These are phyloP conservation scores for Ectemnius cavifrons DNA, from an alignment of 2,888 invertebrate genomes.

Conservation along the genomic window DNA sequence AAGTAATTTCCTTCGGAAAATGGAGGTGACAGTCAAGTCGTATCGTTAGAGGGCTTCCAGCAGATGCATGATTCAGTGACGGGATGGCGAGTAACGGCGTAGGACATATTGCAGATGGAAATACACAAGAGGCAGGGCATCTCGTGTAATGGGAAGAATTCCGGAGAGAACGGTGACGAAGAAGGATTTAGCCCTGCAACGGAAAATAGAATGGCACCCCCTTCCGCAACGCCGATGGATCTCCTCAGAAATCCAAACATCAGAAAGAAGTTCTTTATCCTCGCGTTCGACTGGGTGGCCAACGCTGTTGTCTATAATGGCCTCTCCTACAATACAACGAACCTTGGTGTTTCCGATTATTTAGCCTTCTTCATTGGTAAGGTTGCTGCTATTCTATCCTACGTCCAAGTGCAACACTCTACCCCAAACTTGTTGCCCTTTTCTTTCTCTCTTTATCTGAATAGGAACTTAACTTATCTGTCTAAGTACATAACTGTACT, in stretches of 20 bases:
- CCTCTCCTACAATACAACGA: conserved; percentile 83
- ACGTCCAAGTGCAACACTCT: no score
- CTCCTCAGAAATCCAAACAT: conserved; percentile 84
- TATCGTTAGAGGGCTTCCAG: no score
- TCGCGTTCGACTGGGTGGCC: conserved; percentile 84
- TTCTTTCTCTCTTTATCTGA: not conserved
- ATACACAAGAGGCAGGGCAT: conserved; percentile 72
- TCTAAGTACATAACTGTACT: no score
- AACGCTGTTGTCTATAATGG: conserved; percentile 85
- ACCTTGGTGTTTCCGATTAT: conserved; percentile 84
- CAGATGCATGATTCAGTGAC: no score
- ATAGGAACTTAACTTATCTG: no score
- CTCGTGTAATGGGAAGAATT: conserved; percentile 74
- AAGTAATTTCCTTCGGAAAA: conserved; percentile 81
- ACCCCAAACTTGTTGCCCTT: no score
- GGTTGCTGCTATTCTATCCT: not conserved
- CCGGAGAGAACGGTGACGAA: conserved; percentile 63
- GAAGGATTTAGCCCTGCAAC: conserved; percentile 32
- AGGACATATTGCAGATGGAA: conserved; percentile 65
- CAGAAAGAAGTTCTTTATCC: conserved; percentile 83
- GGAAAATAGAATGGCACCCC: conserved; percentile 65
- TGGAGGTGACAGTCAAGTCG: conserved; percentile 78
- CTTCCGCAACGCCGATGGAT: conserved; percentile 82
- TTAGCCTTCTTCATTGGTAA: conserved; percentile 84
- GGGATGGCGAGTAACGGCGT: not conserved